Base-by-base conservation (phyloP, 2,888 invertebrate species). In the Minunthozetes semirufus region DNA sequence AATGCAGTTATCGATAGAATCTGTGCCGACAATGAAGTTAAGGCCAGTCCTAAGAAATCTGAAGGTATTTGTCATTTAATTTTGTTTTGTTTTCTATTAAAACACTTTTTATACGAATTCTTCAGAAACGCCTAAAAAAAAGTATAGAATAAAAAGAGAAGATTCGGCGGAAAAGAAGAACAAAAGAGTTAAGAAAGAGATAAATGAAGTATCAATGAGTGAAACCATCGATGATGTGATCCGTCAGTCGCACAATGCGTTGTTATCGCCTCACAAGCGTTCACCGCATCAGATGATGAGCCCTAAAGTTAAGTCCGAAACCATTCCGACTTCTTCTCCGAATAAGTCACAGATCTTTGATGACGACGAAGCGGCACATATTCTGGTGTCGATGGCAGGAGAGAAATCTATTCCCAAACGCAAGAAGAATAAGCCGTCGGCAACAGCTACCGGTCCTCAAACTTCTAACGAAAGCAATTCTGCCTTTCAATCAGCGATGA, bases 151-250 rank as follows among this genome's bases (percentile, higher is more conserved):
- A 0, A 75, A 75, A 72, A 76, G 63, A 29, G 72, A 68, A 9
- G 22, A 68, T 5, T 68, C 68, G 5, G 19, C 38, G 1, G 68
- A 68, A 17, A 68, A 75, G 68, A 77, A 75, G 17, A 63, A 71
- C 11, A 77, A 75, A 38, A 42, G 56, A n/a, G 8, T 6, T 22
- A 75, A 61, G 27, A 72, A 59, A 22, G 68, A 72, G 5, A 75
- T 19, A 22, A 72, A 59, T 13, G 70, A 68, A 59, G 75, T 68
- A 17, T 71, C 75, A 25, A 76, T 78, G 72, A 77, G 78, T 72
- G 78, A 77, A 17, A 78, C 77, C n/a, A 78, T 78, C 72, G 76
- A 78, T 75, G 66, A 75, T 56, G 77, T 78, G 1, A 38, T 75
- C 33, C 68, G 48, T 72, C 53, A 48, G 25, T 72, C n/a, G 75